Evolutionary conservation across 2,888 invertebrate genomes (phyloP), one percentile per base, ranked within the genome.

Genomic region (Eurytoma adleriae): DNA sequence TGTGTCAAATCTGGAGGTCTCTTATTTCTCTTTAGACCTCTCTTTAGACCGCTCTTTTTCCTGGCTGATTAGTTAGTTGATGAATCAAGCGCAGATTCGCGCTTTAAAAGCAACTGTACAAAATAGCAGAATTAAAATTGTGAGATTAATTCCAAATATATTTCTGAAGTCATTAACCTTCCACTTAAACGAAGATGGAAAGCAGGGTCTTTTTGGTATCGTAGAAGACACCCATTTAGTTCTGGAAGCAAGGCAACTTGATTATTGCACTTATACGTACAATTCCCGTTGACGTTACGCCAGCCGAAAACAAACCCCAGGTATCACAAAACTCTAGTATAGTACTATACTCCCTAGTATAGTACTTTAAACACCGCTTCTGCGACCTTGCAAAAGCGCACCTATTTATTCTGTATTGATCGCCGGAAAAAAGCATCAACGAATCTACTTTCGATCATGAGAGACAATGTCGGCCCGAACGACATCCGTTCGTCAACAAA

Each of bases 211-310:
- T 24, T n/a, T 24, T 4, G 10, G 20, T 40, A 18, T 12, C 50
- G 50, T 50, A 57, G 57, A 57, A 12, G 18, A 20, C 57, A 40
- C n/a, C 59, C 27, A 59, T 48, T 70, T 40, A 70, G 24, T 14
- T 0, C 40, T 18, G 20, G 30, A 59, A 56, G 10, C 20, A 18
- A 16, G n/a, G 12, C 7, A n/a, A 18, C 56, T 57, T 40, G 20
- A 69, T 67, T 57, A 57, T 57, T 56, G 56, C 56, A 57, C 57
- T 13, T 69, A 57, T 69, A 69, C 69, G 27, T 69, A 18, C 57
- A 57, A 59, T 50, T 50, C 50, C 14, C 50, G 1, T 50, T 50
- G 14, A 50, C 14, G 12, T 10, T 50, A 14, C 50, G 14, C 50
- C 50, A 50, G 50, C 50, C 1, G 3, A 50, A 50, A 50, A 10